Evolutionary conservation across 2,888 invertebrate species (phyloP), one percentile per base, ranked within the genome.

Genomic region (Amorpha juglandis): DNA sequence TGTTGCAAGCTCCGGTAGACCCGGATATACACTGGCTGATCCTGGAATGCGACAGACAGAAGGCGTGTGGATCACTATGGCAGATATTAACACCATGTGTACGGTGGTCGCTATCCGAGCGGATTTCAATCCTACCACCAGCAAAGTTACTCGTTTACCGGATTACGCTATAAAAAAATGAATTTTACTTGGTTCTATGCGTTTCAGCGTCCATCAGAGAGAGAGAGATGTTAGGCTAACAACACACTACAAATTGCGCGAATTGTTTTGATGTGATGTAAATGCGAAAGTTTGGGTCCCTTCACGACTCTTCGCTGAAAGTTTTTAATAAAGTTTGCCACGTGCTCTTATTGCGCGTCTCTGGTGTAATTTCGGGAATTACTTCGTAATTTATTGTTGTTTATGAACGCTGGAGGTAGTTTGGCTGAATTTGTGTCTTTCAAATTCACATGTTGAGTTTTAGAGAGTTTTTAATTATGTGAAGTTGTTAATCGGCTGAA

Each of bases 221-320:
- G n/a, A n/a, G n/a, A n/a, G n/a, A n/a, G 14, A 11, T 45, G 45
- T 45, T 45, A 45, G 45, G 45, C 6, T 45, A 45, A 45, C 45
- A 45, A 8, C 14, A 12, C 45, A 12, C 1, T 45, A 45, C 45
- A 45, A 45, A 45, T 45, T 45, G 42, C 38, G 55, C 42, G 58
- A 58, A 58, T 63, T 69, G 64, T 68, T 68, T 70, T 69, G 69
- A 66, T 66, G 62, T 51, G 12, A 42, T 58, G 58, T 42, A 58
- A 58, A 58, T 58, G 55, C 19, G 55, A 16, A 58, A 58, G 58
- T 38, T 27, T 0, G 9, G 38, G 58, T 58, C 42, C 58, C 58
- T 58, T 42, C 38, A 52, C 52, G 27, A 27, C 52, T 58, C 58
- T 38, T 38, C 19, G 9, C 58, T 53, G 53, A 33, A 42, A 58